Base-by-base conservation (phyloP, 2,888 invertebrate species). In the Hyposoter dolosus region DNA sequence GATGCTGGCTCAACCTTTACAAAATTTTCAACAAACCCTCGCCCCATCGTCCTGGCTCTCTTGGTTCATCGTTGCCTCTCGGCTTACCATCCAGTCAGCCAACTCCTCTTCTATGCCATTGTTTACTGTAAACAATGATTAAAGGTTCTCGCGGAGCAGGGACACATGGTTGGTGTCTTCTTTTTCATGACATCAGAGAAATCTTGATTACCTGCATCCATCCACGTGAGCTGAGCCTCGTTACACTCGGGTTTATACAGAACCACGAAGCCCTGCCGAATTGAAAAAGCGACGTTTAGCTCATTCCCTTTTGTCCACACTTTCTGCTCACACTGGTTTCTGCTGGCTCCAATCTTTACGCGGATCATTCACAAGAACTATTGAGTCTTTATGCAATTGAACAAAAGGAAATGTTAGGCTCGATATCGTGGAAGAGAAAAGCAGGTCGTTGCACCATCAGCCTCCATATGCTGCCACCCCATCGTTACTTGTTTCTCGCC, bases 111-210 rank as follows among this genome's bases (percentile, higher is more conserved):
- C 77, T 71, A 45, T 66, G 63, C 89, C 88, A 92, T 92, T 92
- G 91, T 91, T 84, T 85, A 90, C 88, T 87, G 88, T 91, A 91
- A 92, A 91, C 92, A 92, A 90, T 91, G 91, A 91, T 91, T 90
- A 90, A 90, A 88, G 88, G 88, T 84, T 89, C 82, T 47, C 28
- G 17, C 47, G 28, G 28, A 15, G 47, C 17, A n/a, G 28, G n/a
- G n/a, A 17, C 69, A 47, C 17, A 47, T 69, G 69, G 47, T 45
- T 3, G 15, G n/a, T 6, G 43, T 9, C 9, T 90, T 88, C 86
- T 87, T 88, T 65, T 63, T 83, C 86, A 84, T 81, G 83, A 72
- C 85, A 84, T 87, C 71, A 66, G 75, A 76, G 50, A 75, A 76
- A 19, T 88, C 88, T 89, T 90, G 90, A 92, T 92, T 91, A 88